Base-by-base conservation (phyloP, 2,113 vertebrate genomes). In the zebrafish (Danio rerio) region DNA sequence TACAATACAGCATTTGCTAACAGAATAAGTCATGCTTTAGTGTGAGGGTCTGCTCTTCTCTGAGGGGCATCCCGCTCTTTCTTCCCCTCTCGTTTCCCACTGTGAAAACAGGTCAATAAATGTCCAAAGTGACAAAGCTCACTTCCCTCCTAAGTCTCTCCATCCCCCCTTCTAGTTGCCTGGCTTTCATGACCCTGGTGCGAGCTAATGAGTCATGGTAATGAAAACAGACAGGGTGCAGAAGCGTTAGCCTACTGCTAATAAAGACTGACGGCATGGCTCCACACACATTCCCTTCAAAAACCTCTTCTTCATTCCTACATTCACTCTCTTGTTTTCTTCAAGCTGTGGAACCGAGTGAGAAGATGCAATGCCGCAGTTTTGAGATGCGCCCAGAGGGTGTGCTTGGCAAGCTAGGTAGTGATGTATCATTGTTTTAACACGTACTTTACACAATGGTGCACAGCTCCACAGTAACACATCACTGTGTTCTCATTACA, bases 41-140 rank as follows among this genome's bases (percentile, higher is more conserved):
- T 70, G 80, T 80, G 55, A 76, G 76, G 58, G 62, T 69, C 68
- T 83, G n/a, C 61, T 69, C 10, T 50, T 85, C 11, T 16, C 58
- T n/a, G 9, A 73, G 49, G 31, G 59, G 21, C 42, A 81, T 77
- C 69, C 77, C n/a, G 9, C 69, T 56, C 42, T 69, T 69, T 43
- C 31, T 74, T 79, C 71, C 62, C 63, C 61, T 65, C 52, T 50
- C 18, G 18, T 56, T 72, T 31, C 58, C 31, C 31, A 43, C 78
- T 72, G 53, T 20, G 42, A 87, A 87, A 87, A 85, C 78, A 70
- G 81, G 73, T 85, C 86, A 85, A 85, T 87, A 87, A 87, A 87
- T 75, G 81, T 85, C 82, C 49, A 80, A 79, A 82, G 74, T 82
- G 84, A 85, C 83, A 87, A 81, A 81, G 80, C 80, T 81, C 74